These are phyloP conservation scores for Hemicentrotus pulcherrimus DNA, from an alignment of 35 echinoderm and acorn worm species.

Conservation along the genomic window DNA sequence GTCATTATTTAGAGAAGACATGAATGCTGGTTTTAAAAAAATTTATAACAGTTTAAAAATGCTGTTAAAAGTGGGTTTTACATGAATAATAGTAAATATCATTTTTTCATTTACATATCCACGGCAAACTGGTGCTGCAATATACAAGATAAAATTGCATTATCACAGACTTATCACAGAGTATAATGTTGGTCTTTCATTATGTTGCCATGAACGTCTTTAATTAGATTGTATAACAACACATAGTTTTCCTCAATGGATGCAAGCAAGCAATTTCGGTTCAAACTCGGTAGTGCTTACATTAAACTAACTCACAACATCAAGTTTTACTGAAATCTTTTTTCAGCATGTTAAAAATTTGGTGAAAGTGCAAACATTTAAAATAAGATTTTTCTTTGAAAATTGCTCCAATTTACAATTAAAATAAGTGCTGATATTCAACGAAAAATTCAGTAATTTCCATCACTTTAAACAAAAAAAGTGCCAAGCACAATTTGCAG, in stretches of 20 bases:
- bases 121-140: not conserved
- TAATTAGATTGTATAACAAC: too few relatives aligned
- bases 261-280: not conserved
- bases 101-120: not conserved
- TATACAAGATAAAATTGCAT: not conserved
- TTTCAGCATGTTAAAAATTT: not conserved
- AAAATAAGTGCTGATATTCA: not conserved
- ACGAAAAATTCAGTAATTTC: not conserved
- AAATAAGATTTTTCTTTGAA: not conserved
- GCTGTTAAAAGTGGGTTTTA: too few relatives aligned
- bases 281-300: not conserved
- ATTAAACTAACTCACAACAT: not conserved
- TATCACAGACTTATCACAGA: not conserved
- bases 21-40: not conserved
- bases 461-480: not conserved
- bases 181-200: not conserved
- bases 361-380: not conserved
- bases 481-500: not conserved
- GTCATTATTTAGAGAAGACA: not conserved
- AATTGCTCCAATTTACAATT: not conserved
- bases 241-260: not conserved
- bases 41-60: too few relatives aligned
- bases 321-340: not conserved
- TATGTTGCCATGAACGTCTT: too few relatives aligned
- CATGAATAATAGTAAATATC: too few relatives aligned